A percentile compares a stretch with the other conserved stretches of the same genome.
phyloP scores from a whole-genome alignment of 2,113 vertebrate genomes.

The Megaptera novaeangliae region DNA sequence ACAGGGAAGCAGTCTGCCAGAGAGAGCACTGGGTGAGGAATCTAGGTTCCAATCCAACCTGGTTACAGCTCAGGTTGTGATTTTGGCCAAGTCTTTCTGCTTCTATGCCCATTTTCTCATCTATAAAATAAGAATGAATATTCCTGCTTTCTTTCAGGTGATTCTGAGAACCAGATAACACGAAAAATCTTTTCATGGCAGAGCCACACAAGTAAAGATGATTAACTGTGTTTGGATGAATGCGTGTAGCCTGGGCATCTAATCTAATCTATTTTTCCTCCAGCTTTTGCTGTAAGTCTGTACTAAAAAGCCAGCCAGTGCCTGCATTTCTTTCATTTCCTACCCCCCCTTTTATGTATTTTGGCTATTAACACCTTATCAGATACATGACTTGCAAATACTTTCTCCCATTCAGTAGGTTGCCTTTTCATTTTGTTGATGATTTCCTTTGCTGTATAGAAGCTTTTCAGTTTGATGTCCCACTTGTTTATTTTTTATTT shows the following conservation, averaged over 20 bases:
- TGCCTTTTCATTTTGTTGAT: too few species aligned
- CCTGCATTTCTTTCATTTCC: not conserved
- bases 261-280: not conserved
- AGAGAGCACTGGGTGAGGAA: not conserved
- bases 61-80: not conserved
- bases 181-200: not conserved
- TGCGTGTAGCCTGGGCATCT: not conserved
- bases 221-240: not conserved
- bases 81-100: not conserved
- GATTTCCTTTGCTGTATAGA: too few species aligned
- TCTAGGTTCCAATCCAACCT: not conserved
- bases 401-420: too few species aligned
- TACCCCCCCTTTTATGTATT: not conserved
- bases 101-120: not conserved
- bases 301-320: not conserved
- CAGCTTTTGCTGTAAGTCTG: not conserved
- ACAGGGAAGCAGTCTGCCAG: too few species aligned
- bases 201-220: not conserved
- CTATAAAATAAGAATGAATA: not conserved
- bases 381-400: not conserved
- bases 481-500: too few species aligned
- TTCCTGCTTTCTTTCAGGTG: not conserved
- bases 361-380: not conserved
- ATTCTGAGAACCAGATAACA: not conserved
- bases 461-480: too few species aligned